Conservation (phyloP, 2,797 vertebrate species). For the Anguilla obscura region DNA sequence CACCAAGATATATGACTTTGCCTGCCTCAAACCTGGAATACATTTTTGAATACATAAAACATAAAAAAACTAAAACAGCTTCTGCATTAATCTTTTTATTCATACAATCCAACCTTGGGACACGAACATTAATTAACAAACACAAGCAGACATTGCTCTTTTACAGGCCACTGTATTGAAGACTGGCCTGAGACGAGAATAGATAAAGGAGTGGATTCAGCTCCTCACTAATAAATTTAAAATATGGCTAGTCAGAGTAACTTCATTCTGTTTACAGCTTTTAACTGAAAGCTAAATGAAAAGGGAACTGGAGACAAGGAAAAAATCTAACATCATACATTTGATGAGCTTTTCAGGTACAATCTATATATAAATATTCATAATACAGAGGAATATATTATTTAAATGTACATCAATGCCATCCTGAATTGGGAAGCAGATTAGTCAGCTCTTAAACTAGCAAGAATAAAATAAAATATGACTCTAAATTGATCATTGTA, state of each 20-base stretch:
- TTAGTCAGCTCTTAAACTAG: background rate
- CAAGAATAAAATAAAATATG: background rate
- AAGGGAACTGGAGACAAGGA: background rate
- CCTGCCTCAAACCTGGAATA: background rate
- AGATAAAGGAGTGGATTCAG: background rate
- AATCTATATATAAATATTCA: background rate
- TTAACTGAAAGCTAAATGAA: background rate
- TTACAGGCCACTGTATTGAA: background rate
- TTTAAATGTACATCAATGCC: background rate
- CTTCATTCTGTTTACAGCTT: background rate
- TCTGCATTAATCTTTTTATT: background rate
- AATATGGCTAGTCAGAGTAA: background rate
- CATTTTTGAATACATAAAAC: background rate
- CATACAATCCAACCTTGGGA: background rate
- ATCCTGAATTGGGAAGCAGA: background rate
- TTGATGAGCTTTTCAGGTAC: background rate
- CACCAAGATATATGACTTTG: background rate
- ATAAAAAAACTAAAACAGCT: background rate
- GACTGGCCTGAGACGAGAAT: background rate
- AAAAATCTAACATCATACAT: background rate
- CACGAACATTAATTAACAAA: background rate
- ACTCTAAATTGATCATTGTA: background rate
- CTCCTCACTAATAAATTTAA: background rate
- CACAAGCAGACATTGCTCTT: background rate
- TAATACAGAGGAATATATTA: background rate